A percentile compares a stretch with the other conserved stretches of the same genome.
phyloP scores from a whole-genome alignment of 2,888 invertebrate species.

The Torymus auratus region DNA sequence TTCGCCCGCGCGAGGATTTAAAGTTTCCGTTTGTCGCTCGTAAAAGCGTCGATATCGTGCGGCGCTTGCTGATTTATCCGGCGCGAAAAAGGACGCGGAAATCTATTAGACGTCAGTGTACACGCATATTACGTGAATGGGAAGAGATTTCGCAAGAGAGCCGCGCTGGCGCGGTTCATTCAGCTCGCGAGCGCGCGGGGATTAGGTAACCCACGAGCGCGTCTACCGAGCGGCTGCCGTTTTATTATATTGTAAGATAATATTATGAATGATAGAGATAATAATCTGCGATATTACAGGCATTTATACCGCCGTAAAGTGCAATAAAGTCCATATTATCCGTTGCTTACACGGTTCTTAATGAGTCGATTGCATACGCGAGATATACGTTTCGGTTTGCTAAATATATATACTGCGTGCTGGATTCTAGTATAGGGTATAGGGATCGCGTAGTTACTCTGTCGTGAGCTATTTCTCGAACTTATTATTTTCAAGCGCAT shows the following conservation, averaged over 20 bases:
- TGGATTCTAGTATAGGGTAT: too few species aligned
- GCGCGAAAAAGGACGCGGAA: neutral
- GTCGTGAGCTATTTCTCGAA: too few species aligned
- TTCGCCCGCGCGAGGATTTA: neutral
- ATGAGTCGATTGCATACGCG: neutral
- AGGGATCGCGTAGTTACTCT: too few species aligned
- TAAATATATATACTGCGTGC: neutral
- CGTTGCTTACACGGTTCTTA: neutral
- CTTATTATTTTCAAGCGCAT: too few species aligned
- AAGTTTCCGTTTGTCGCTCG: constrained; percentile 1
- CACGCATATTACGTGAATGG: constrained; percentile 5
- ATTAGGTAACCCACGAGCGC: constrained; percentile 3
- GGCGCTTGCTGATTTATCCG: neutral
- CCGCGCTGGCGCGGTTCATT: constrained; percentile 12
- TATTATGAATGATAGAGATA: constrained; percentile 37
- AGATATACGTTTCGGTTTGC: constrained; percentile 31
- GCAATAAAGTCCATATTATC: constrained; percentile 28
- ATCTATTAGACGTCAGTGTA: neutral
- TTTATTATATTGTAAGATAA: constrained; percentile 41
- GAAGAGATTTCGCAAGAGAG: constrained; percentile 10
- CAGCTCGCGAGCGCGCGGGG: neutral
- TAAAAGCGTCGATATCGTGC: constrained; percentile 9
- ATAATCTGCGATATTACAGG: constrained; percentile 27
- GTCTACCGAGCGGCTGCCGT: neutral
- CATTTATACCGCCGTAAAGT: constrained; percentile 30